Percentiles rank a stretch among this genome's conserved stretches.
phyloP scores from a whole-genome alignment of 2,797 vertebrate species.

The Karalla daura region DNA sequence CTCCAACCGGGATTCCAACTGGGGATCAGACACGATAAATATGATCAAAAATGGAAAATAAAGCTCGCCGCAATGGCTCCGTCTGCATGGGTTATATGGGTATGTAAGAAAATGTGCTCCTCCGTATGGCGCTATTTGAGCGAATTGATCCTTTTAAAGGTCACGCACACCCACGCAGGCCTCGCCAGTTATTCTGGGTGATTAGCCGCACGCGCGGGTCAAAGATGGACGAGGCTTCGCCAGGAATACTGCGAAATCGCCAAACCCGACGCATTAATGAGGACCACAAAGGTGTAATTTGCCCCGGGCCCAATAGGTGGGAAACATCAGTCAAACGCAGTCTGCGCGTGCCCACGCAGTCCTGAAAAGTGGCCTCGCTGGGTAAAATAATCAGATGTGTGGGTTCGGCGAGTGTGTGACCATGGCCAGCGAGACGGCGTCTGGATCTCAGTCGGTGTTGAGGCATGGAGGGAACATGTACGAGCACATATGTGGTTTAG shows the following conservation, averaged over 20 bases:
- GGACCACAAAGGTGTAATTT: slow-evolving; percentile 3
- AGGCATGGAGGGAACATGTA: neutral
- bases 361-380: neutral
- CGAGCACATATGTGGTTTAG: neutral
- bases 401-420: neutral
- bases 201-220: neutral
- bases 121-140: neutral
- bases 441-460: neutral
- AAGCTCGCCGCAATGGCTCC: neutral
- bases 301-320: neutral
- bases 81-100: neutral
- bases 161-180: neutral
- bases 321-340: neutral
- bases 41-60: too few species aligned
- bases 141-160: neutral
- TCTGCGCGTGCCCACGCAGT: neutral
- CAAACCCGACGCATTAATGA: neutral
- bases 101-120: neutral
- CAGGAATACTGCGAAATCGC: neutral
- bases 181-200: neutral
- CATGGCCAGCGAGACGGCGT: neutral
- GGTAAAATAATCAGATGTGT: neutral
- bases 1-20: too few species aligned
- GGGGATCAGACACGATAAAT: too few species aligned
- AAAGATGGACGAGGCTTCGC: neutral